phyloP scores from a whole-genome alignment of 2,797 vertebrate genomes.

The Masticophis lateralis region DNA sequence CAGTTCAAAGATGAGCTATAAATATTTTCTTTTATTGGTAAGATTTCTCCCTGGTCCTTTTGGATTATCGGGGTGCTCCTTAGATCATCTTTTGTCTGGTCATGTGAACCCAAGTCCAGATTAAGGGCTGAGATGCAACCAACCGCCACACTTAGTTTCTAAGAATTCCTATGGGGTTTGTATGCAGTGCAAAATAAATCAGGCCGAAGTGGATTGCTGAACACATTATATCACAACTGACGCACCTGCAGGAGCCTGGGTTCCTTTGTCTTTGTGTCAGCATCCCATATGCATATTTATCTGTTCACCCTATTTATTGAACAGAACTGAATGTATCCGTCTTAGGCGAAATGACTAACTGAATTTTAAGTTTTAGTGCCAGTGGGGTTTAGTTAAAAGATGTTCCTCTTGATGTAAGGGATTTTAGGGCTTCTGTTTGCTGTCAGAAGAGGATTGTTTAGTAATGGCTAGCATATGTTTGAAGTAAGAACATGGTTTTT shows the following conservation, averaged over 20 bases:
- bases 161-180: neutral
- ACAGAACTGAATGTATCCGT: neutral
- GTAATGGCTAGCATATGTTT: slow-evolving; percentile 30
- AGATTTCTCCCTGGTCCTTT: neutral
- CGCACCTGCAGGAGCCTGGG: neutral
- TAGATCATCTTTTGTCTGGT: neutral
- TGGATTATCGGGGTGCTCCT: neutral
- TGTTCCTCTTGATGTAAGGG: neutral
- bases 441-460: slow-evolving; percentile 30
- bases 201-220: neutral
- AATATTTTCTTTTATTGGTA: neutral
- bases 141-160: neutral
- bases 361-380: neutral
- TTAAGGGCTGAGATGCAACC: neutral
- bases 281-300: neutral
- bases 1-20: neutral
- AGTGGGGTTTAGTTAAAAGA: neutral
- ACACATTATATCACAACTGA: neutral
- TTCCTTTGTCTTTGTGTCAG: neutral
- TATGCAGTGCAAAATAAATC: neutral
- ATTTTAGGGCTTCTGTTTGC: slow-evolving; percentile 27
- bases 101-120: neutral
- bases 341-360: neutral
- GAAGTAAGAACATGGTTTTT: slow-evolving; percentile 6
- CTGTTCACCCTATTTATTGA: neutral